Conservation (phyloP, 2,888 invertebrate genomes). For the Pristionchus exspectatus region DNA sequence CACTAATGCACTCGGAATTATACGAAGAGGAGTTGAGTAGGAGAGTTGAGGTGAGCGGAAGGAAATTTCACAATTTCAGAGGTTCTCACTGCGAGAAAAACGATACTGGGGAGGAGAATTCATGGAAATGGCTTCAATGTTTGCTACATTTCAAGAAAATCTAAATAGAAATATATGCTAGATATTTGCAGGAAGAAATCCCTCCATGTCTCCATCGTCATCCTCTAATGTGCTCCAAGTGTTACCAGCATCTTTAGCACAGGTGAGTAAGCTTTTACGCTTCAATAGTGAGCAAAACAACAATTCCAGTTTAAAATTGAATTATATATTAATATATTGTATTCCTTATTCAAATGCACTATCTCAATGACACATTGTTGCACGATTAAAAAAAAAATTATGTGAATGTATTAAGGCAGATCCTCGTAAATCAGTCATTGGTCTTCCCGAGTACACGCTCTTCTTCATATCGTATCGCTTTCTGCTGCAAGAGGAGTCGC, state of each 20-base stretch:
- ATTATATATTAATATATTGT: too few relatives aligned
- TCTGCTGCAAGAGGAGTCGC: constrained; percentile 16
- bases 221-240: constrained; percentile 1
- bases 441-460: constrained; percentile 35
- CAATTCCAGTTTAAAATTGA: too few relatives aligned
- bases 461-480: constrained; percentile 32
- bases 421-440: background rate
- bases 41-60: constrained; percentile 22
- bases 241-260: constrained; percentile 19
- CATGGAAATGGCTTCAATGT: too few relatives aligned
- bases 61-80: too few relatives aligned
- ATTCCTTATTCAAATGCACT: too few relatives aligned
- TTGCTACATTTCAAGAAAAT: too few relatives aligned
- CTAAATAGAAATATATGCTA: background rate
- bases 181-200: constrained; percentile 10
- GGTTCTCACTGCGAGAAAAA: too few relatives aligned
- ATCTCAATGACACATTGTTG: too few relatives aligned
- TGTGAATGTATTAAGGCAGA: background rate
- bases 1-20: constrained; percentile 49
- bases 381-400: background rate
- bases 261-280: constrained; percentile 10
- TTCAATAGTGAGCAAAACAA: too few relatives aligned
- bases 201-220: background rate
- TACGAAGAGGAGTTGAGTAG: constrained; percentile 49
- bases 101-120: too few relatives aligned